Evolutionary conservation across 1,140 invertebrate genomes (phyloP), one percentile per base, ranked within the genome.

Genomic region (Hydropsyche tenuis): DNA sequence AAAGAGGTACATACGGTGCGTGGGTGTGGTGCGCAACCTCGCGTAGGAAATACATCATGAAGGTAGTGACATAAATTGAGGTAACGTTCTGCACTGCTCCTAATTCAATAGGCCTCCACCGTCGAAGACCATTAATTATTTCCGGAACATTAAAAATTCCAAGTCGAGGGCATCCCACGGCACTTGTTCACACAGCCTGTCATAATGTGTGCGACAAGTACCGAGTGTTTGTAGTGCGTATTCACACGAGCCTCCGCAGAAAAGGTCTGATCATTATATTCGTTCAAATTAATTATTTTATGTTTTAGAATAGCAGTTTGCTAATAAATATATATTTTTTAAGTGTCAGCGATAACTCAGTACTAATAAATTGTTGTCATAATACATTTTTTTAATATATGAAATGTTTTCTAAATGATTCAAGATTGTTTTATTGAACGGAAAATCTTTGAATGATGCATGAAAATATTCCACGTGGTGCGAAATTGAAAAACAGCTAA

Each of bases 51-150:
- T 77, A 75, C 71, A 73, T 75, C 73, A 75, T 51, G 56, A 46
- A 77, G 76, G 73, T 46, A 74, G 69, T 75, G 76, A 77, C 76
- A 77, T 70, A 77, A 77, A 75, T 74, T 77, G 76, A 77, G 76
- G 71, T 74, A 75, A 72, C 76, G 71, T 73, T 75, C 73, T 73
- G 73, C 73, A 73, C 73, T 77, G 70, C 22, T 51, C 42, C 76
- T 77, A 73, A 77, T 77, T 77, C 76, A 77, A 77, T 77, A 73
- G 73, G 27, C 71, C 73, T 62, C 76, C 72, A 66, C 43, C n/a
- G 63, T 45, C 25, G 62, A 69, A 20, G 56, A 77, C 71, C 73
- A 77, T 77, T 77, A 77, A 77, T 77, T 77, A 77, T 74, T 77
- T 77, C 73, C 69, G 69, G 56, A 73, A 74, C 76, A 70, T 77